Evolutionary conservation across 2,888 invertebrate genomes (phyloP).

Genomic region (Limnephilus rhombicus): DNA sequence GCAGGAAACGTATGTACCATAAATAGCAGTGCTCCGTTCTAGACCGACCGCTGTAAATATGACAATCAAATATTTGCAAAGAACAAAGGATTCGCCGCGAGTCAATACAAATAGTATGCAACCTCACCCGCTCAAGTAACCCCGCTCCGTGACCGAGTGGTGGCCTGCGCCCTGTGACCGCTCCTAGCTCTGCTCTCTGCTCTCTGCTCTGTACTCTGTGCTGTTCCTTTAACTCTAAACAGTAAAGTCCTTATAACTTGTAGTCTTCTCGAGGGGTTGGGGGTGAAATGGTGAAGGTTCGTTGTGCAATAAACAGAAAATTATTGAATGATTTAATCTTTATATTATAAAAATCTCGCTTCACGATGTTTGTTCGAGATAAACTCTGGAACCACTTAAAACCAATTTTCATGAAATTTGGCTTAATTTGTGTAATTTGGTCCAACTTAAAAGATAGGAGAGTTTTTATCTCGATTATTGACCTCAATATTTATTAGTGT

Average conservation of each 20-base stretch:
- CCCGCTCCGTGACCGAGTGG: neutral
- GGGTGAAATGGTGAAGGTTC: neutral
- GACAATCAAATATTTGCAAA: conserved; percentile 49
- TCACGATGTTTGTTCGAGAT: too few species aligned
- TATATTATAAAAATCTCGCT: too few species aligned
- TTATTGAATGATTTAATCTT: too few species aligned
- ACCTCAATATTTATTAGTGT: too few species aligned
- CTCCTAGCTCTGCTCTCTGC: neutral
- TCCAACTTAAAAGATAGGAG: too few species aligned
- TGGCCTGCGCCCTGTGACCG: neutral
- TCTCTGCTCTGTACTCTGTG: too few species aligned
- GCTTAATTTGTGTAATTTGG: too few species aligned
- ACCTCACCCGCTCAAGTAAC: neutral
- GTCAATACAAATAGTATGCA: conserved; percentile 51
- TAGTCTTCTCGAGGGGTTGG: neutral
- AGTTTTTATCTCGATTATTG: too few species aligned
- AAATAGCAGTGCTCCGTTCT: conserved; percentile 18
- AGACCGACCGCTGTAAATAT: conserved; percentile 34
- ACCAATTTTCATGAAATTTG: too few species aligned
- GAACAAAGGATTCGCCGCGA: conserved; percentile 53
- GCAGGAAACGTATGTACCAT: neutral
- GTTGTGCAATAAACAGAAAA: neutral
- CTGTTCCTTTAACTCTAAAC: neutral
- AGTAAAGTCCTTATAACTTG: neutral
- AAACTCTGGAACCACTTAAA: too few species aligned